A percentile compares a stretch with the other conserved stretches of the same genome.
These are phyloP conservation scores for Lysandra coridon DNA, from an alignment of 2,888 invertebrate species.

Conservation along the genomic window DNA sequence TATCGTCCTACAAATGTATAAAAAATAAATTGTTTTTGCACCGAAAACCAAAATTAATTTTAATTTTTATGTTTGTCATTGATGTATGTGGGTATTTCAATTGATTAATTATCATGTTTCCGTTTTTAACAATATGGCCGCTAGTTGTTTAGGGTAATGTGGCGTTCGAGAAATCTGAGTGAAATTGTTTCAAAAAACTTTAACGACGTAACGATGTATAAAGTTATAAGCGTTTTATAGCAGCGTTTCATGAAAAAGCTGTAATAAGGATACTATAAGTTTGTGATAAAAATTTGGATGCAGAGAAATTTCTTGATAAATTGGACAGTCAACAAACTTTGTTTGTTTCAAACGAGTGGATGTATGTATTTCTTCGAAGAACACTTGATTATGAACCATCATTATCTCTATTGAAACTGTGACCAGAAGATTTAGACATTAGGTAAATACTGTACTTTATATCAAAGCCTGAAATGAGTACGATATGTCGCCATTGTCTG, in stretches of 20 bases:
- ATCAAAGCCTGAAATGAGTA: slow-evolving; percentile 55
- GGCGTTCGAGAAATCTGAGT: slow-evolving; percentile 78
- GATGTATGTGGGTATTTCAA: slow-evolving; percentile 44
- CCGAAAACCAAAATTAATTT: neutral
- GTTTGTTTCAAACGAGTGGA: slow-evolving; percentile 76
- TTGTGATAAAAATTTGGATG: slow-evolving; percentile 72
- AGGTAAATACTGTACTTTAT: slow-evolving; percentile 65
- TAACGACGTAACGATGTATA: slow-evolving; percentile 75
- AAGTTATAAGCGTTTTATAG: slow-evolving; percentile 75
- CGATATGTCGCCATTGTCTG: slow-evolving; percentile 78
- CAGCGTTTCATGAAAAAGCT: slow-evolving; percentile 73
- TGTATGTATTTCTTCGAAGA: slow-evolving; percentile 65
- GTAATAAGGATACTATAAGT: slow-evolving; percentile 62
- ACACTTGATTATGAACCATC: slow-evolving; percentile 74
- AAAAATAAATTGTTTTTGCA: neutral
- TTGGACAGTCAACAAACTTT: slow-evolving; percentile 81
- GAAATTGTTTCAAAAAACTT: slow-evolving; percentile 75
- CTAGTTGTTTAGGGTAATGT: slow-evolving; percentile 81
- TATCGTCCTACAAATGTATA: no score
- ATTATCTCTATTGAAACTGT: slow-evolving; percentile 69
- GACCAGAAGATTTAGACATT: slow-evolving; percentile 71
- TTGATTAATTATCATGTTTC: slow-evolving; percentile 59
- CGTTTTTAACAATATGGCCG: slow-evolving; percentile 78
- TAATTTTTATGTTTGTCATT: slow-evolving; percentile 23
- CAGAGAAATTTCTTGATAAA: slow-evolving; percentile 69